Conservation (phyloP, 1,140 invertebrate genomes). For the Goniozus legneri region DNA sequence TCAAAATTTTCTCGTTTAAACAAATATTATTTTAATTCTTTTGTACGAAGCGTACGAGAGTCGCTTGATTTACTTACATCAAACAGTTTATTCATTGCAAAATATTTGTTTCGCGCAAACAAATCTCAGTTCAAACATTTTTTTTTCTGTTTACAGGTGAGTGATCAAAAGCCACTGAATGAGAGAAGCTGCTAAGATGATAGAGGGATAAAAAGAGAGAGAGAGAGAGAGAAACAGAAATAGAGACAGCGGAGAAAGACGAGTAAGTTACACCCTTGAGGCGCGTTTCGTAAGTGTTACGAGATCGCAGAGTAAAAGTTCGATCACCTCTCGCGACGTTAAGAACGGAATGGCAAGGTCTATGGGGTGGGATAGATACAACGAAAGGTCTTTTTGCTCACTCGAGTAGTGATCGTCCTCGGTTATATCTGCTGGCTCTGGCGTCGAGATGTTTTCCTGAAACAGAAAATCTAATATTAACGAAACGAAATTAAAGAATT, state of each 20-base stretch:
- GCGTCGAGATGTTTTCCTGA: constrained; percentile 67
- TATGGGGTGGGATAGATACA: constrained; percentile 12
- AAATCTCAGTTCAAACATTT: too few species aligned
- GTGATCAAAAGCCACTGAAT: too few species aligned
- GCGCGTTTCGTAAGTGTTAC: constrained; percentile 1
- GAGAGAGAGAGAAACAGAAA: neutral
- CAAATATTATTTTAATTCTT: too few species aligned
- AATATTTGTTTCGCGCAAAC: too few species aligned
- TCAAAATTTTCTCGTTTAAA: too few species aligned
- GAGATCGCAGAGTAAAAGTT: constrained; percentile 6
- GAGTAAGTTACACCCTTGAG: constrained; percentile 2
- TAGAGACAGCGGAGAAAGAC: neutral
- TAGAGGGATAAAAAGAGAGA: neutral
- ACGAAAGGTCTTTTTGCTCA: constrained; percentile 49
- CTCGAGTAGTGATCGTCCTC: constrained; percentile 70
- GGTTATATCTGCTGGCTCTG: constrained; percentile 64
- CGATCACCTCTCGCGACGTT: constrained; percentile 7
- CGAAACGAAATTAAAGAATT: too few species aligned
- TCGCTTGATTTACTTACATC: too few species aligned
- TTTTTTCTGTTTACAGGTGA: too few species aligned
- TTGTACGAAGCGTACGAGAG: too few species aligned
- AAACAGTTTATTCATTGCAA: too few species aligned
- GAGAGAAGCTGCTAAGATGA: neutral
- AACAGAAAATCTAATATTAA: too few species aligned
- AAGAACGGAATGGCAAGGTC: constrained; percentile 14